phyloP scores from a whole-genome alignment of 2,888 invertebrate species.

The Tanypteryx hageni region DNA sequence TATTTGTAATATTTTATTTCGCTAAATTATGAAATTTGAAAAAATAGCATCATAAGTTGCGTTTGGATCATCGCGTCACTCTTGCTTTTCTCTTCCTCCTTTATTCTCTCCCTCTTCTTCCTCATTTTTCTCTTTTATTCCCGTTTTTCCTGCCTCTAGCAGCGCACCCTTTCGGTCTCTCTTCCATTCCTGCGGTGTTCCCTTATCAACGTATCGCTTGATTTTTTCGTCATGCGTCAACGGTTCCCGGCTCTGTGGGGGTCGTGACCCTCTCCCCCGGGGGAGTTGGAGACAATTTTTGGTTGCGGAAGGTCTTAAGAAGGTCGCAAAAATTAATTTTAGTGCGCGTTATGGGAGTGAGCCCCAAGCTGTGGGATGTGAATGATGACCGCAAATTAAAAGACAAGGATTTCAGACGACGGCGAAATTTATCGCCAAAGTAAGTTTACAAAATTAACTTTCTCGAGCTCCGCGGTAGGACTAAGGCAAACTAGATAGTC shows the following conservation, averaged over 20 bases:
- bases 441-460: background rate
- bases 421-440: background rate
- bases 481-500: background rate
- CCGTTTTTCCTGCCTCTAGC: no score
- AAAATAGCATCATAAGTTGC: no score
- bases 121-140: no score
- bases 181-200: no score
- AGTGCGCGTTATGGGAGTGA: background rate
- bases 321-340: conserved; percentile 8
- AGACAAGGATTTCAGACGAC: background rate
- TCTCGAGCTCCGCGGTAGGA: background rate
- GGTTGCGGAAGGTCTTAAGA: background rate
- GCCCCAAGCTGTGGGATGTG: background rate
- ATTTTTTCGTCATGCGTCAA: background rate
- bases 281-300: conserved; percentile 3
- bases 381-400: background rate
- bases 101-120: no score
- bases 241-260: background rate
- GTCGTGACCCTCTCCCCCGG: background rate
- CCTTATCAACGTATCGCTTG: background rate
- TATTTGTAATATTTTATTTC: no score
- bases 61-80: no score
- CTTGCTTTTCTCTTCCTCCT: no score
- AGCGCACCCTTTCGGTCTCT: no score
- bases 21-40: no score